phyloP scores from a whole-genome alignment of 2,888 invertebrate genomes.

The Germaria angustata region DNA sequence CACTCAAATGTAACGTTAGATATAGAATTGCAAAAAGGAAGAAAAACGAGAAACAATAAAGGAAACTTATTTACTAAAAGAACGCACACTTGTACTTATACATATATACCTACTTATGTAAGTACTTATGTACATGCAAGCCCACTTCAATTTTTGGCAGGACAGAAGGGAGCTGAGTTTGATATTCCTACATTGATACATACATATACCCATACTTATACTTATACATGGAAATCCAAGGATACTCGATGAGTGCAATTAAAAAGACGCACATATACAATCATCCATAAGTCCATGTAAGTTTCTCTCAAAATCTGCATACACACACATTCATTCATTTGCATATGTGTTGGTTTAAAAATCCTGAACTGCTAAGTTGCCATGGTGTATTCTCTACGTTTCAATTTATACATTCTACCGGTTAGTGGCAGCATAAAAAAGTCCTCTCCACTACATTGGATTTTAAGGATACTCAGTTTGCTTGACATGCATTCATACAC shows the following conservation, averaged over 20 bases:
- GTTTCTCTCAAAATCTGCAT: not conserved
- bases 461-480: constrained; percentile 17
- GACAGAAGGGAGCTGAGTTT: constrained; percentile 35
- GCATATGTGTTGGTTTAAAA: not conserved
- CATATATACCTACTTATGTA: not conserved
- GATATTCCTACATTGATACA: not conserved
- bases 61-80: constrained; percentile 11
- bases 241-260: constrained; percentile 34
- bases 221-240: not conserved
- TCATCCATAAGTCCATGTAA: not conserved
- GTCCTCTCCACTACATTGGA: not conserved
- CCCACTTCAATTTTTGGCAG: not conserved
- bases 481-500: not conserved
- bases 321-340: not conserved
- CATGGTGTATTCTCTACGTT: constrained; percentile 5
- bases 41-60: not conserved
- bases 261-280: not conserved
- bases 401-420: not conserved
- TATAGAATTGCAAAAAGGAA: constrained; percentile 12
- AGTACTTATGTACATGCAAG: not conserved
- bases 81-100: not conserved
- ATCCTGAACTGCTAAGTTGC: constrained; percentile 20
- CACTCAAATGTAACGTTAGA: constrained; percentile 62
- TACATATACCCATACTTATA: no score
- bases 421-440: not conserved